phyloP scores from a whole-genome alignment of 2,888 invertebrate species.

The Agriopis marginaria region DNA sequence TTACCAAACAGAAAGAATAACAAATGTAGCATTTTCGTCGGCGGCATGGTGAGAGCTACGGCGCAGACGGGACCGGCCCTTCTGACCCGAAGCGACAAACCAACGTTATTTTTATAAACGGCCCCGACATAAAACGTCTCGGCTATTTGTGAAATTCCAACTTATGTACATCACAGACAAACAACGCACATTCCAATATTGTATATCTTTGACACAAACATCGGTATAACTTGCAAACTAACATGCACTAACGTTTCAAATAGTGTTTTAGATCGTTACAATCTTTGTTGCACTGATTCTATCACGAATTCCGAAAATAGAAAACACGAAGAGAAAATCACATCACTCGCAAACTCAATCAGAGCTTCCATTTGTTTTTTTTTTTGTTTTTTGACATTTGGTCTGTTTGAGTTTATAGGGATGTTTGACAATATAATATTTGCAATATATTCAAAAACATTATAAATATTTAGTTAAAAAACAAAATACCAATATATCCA shows the following conservation, averaged over 20 bases:
- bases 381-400: background rate
- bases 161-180: constrained; percentile 74
- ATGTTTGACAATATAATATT: background rate
- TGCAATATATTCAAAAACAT: background rate
- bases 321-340: constrained; percentile 31
- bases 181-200: constrained; percentile 73
- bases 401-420: background rate
- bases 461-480: background rate
- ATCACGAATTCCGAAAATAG: constrained; percentile 60
- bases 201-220: constrained; percentile 18
- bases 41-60: constrained; percentile 64
- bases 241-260: background rate
- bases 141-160: constrained; percentile 81
- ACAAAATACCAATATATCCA: too few species aligned
- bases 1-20: constrained; percentile 68
- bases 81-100: constrained; percentile 70
- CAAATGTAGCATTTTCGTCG: constrained; percentile 55
- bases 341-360: constrained; percentile 13
- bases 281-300: constrained; percentile 53
- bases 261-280: background rate
- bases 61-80: constrained; percentile 67
- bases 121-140: constrained; percentile 82
- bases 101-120: constrained; percentile 83
- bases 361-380: constrained; percentile 15
- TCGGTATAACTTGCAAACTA: constrained; percentile 1